Evolutionary conservation across 2,888 invertebrate species (phyloP), one percentile per base, ranked within the genome.

Genomic region (Mechanitis messenoides): DNA sequence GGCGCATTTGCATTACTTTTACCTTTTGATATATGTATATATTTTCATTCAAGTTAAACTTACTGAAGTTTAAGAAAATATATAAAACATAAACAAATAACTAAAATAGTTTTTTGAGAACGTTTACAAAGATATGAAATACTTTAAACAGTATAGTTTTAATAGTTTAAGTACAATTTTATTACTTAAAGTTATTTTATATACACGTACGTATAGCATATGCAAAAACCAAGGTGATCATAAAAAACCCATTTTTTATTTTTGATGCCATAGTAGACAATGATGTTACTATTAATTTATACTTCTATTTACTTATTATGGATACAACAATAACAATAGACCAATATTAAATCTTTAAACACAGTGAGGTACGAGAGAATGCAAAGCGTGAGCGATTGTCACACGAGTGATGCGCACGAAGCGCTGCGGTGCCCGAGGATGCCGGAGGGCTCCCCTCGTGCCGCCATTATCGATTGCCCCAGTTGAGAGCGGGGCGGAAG

Each of bases 401-500:
- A 90, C 86, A 85, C 85, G 87, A 88, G 85, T 88, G 85, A 87
- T 85, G 86, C 84, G 83, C 81, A 78, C 76, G 74, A 75, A 77
- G 77, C 76, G 75, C 72, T 73, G 72, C 73, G 77, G 73, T 74
- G 67, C 65, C 66, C 67, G 74, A 73, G 68, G 74, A 72, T 71
- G 75, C 71, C 71, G 72, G 66, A 71, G 68, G 72, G 72, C 72
- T 67, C 75, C 74, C 77, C 76, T 75, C 75, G 68, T 67, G 78
- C 78, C 83, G 76, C 81, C 77, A 80, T 77, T 92, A 92, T 92
- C 92, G 92, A 92, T 92, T 92, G 92, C 91, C 92, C 92, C 91
- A 92, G 92, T 92, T 92, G 91, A 90, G 87, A 90, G 87, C 84
- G 85, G 85, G 84, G 86, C 86, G 89, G 85, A 87, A 88, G 84